Conservation (phyloP, 2,888 invertebrate species). For the Lordiphosa andalusiaca region DNA sequence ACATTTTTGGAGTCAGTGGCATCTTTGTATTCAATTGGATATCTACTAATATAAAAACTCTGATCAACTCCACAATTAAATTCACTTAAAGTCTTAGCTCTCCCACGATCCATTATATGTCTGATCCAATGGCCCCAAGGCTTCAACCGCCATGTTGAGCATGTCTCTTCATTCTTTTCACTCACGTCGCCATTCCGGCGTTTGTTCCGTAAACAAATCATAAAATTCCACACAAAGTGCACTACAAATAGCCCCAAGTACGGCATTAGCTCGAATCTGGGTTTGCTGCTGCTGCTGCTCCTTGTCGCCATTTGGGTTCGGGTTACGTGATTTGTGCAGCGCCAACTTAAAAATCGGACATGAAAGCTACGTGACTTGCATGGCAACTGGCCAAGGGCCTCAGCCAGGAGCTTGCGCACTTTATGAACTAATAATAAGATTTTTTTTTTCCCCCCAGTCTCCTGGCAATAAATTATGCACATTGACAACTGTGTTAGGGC, state of each 20-base stretch:
- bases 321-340: conserved; percentile 73
- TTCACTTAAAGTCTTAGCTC: no score
- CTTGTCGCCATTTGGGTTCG: conserved; percentile 9
- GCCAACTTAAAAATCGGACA: conserved; percentile 77
- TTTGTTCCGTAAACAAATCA: conserved; percentile 68
- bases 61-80: no score
- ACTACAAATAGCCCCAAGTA: conserved; percentile 70
- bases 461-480: conserved; percentile 60
- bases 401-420: conserved; percentile 15
- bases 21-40: no score
- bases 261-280: conserved; percentile 50
- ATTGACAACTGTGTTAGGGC: conserved; percentile 41
- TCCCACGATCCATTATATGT: no score
- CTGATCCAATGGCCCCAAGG: no score
- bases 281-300: conserved; percentile 22
- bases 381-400: conserved; percentile 26
- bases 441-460: conserved; percentile 36
- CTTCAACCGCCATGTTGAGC: not conserved
- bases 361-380: conserved; percentile 73
- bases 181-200: conserved; percentile 45
- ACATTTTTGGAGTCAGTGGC: no score
- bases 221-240: conserved; percentile 71
- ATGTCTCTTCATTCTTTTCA: conserved; percentile 19
- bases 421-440: conserved; percentile 55
- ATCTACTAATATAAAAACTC: no score